A percentile compares a stretch with the other conserved stretches of the same genome.
Evolutionary conservation across 2,888 invertebrate genomes (phyloP).

Genomic region (Digitonthophagus gazella): DNA sequence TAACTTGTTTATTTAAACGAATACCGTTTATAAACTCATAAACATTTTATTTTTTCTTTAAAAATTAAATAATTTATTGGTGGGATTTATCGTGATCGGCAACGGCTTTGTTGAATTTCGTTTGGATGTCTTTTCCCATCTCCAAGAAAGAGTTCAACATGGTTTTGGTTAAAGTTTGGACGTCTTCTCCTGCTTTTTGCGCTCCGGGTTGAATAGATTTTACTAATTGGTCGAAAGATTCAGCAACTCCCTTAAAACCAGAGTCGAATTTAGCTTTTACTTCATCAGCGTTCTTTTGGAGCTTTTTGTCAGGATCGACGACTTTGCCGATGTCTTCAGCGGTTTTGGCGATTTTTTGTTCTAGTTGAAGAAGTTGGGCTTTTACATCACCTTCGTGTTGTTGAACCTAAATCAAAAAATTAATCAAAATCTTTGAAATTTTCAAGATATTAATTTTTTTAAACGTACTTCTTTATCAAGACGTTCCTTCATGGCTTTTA

Average conservation of each 20-base stretch:
- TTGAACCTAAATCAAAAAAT: conserved; percentile 24
- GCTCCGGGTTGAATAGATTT: conserved; percentile 41
- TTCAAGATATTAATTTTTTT: background rate
- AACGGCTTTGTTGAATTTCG: conserved; percentile 29
- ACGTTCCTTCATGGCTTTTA: conserved; percentile 40
- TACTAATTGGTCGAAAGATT: conserved; percentile 42
- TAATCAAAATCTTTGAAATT: no score
- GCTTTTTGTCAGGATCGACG: conserved; percentile 40
- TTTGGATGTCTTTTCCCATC: conserved; percentile 29
- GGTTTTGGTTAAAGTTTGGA: conserved; percentile 30
- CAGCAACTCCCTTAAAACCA: conserved; percentile 40
- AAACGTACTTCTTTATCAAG: conserved; percentile 41
- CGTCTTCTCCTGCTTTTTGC: conserved; percentile 34
- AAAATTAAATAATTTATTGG: conserved; percentile 6
- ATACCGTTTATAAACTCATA: no score
- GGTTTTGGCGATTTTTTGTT: conserved; percentile 40
- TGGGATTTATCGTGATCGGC: conserved; percentile 34
- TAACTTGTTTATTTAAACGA: no score
- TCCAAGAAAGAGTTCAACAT: conserved; percentile 34
- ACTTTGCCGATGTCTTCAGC: conserved; percentile 39
- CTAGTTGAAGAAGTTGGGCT: conserved; percentile 40
- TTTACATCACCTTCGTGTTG: conserved; percentile 40
- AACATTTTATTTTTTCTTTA: no score
- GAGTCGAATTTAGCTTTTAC: conserved; percentile 42
- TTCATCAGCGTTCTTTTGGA: conserved; percentile 42